phyloP scores from a whole-genome alignment of 2,113 vertebrate species.

The Bagarius yarrelli region DNA sequence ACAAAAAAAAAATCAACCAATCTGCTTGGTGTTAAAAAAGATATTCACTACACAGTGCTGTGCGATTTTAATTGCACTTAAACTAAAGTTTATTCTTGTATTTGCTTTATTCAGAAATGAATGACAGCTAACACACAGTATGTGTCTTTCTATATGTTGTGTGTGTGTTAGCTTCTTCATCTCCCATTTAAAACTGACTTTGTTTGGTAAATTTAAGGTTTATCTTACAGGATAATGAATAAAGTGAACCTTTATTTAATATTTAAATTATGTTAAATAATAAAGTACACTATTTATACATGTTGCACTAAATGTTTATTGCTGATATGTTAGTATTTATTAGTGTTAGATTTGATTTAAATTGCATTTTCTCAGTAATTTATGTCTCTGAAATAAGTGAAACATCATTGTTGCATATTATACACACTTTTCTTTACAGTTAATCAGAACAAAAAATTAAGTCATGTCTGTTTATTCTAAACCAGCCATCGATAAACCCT shows the following conservation, averaged over 20 bases:
- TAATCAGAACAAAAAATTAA: neutral
- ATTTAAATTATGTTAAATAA: neutral
- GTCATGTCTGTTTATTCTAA: too few relatives aligned
- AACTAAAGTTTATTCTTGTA: neutral
- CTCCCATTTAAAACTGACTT: neutral
- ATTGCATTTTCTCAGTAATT: too few relatives aligned
- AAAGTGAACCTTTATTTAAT: neutral
- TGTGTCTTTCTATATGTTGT: neutral
- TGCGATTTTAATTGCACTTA: neutral
- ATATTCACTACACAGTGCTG: neutral
- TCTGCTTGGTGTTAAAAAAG: neutral
- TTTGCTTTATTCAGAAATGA: neutral
- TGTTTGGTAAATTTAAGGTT: neutral
- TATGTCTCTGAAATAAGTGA: neutral
- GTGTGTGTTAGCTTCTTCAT: neutral
- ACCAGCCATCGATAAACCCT: neutral
- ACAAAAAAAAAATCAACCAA: conserved; percentile 16
- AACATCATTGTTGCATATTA: neutral
- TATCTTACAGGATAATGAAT: neutral
- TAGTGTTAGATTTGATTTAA: too few relatives aligned
- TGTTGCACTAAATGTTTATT: neutral
- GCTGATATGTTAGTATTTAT: neutral
- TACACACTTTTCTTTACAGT: neutral
- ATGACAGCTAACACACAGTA: too few relatives aligned
- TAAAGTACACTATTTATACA: neutral